Percentiles rank a stretch among this genome's conserved stretches.
Evolutionary conservation across 1,140 invertebrate genomes (phyloP).

Genomic region (Anastrepha obliqua): DNA sequence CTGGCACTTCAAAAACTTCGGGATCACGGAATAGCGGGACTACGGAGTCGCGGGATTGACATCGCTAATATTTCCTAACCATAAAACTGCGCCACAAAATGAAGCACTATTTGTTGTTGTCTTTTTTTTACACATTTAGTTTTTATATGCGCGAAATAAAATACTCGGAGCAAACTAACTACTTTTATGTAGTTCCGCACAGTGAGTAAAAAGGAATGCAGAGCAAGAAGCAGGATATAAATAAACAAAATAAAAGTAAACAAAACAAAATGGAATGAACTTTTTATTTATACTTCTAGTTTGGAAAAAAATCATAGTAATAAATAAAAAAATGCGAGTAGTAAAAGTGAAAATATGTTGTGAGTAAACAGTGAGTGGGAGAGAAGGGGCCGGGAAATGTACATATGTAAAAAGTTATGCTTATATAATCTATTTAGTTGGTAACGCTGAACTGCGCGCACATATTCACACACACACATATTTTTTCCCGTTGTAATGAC

Average conservation of each 20-base stretch:
- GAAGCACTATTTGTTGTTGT: not conserved
- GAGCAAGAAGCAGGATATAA: not conserved
- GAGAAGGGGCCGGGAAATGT: not conserved
- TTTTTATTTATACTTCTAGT: conserved; percentile 26
- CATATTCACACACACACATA: not conserved
- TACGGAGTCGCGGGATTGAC: too few relatives aligned
- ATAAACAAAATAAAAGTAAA: not conserved
- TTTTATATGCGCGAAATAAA: not conserved
- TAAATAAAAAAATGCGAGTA: not conserved
- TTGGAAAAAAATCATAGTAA: not conserved
- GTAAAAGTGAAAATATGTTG: conserved; percentile 19
- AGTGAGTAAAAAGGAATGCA: not conserved
- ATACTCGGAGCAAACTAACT: not conserved
- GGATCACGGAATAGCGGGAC: too few relatives aligned
- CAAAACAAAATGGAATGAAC: not conserved
- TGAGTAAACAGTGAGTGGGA: not conserved
- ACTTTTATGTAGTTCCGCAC: not conserved
- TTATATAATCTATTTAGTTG: conserved; percentile 28
- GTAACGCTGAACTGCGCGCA: not conserved
- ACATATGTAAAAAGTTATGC: conserved; percentile 25
- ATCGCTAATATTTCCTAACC: not conserved
- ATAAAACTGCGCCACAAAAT: conserved; percentile 25
- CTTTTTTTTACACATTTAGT: not conserved
- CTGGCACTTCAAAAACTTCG: too few relatives aligned
- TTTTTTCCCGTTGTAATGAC: conserved; percentile 2